phyloP scores from a whole-genome alignment of 2,113 vertebrate genomes.

The Pomatostomus ruficeps region DNA sequence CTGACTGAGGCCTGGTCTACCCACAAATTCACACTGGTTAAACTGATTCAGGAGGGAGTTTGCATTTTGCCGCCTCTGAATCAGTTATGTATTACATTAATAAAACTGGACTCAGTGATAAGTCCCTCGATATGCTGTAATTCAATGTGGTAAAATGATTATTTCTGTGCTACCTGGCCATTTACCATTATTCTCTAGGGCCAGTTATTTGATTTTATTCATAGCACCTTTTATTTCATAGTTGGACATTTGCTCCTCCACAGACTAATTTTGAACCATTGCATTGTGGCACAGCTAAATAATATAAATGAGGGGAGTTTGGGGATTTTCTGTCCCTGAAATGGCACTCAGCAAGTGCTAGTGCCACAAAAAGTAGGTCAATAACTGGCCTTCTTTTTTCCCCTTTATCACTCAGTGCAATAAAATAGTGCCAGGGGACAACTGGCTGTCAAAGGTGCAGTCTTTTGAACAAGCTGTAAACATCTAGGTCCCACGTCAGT shows the following conservation, averaged over 20 bases:
- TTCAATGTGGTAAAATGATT: background rate
- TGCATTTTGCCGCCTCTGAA: background rate
- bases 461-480: background rate
- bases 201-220: background rate
- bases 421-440: background rate
- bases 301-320: background rate
- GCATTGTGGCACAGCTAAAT: background rate
- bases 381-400: background rate
- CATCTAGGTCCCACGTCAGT: background rate
- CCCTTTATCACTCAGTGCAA: background rate
- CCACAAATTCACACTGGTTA: constrained; percentile 20
- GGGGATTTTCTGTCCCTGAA: background rate
- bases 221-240: background rate
- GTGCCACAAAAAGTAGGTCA: background rate
- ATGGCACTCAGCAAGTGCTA: background rate
- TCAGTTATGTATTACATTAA: constrained; percentile 18
- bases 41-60: constrained; percentile 25
- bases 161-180: background rate
- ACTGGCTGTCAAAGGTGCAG: background rate
- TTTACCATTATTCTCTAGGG: background rate
- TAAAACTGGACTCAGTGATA: constrained; percentile 27
- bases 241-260: background rate
- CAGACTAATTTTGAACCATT: background rate
- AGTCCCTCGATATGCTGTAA: background rate
- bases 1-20: constrained; percentile 15